Percentiles rank a stretch among this genome's conserved stretches.
Conservation (phyloP, 2,797 vertebrate genomes). For the Arrhamphus sclerolepis region DNA sequence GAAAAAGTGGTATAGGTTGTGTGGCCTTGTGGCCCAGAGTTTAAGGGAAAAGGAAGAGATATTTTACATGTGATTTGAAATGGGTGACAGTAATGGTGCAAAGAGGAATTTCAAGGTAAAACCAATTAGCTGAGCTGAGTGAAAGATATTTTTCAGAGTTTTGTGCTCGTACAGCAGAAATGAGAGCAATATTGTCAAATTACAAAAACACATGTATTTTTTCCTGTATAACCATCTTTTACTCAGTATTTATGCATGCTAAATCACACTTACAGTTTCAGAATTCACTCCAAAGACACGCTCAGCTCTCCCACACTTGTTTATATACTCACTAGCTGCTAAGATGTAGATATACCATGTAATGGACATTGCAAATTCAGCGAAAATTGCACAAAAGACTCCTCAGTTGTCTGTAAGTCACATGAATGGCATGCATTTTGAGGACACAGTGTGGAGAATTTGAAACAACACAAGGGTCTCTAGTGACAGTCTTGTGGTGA, state of each 20-base stretch:
- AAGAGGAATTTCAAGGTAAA: constrained; percentile 15
- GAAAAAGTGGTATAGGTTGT: constrained; percentile 17
- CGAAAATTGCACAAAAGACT: background rate
- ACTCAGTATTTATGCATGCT: background rate
- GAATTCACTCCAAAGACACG: background rate
- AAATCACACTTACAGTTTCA: background rate
- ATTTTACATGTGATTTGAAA: background rate
- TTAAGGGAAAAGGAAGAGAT: constrained; percentile 6
- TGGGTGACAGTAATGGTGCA: constrained; percentile 1
- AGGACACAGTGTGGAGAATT: constrained; percentile 28
- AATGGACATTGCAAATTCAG: background rate
- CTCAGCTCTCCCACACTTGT: background rate
- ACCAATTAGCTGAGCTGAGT: constrained; percentile 8
- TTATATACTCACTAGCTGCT: background rate
- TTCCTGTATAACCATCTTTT: too few relatives aligned
- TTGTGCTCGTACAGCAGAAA: background rate
- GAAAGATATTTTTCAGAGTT: background rate
- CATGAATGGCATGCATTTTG: constrained; percentile 23
- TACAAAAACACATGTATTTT: background rate
- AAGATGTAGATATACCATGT: background rate
- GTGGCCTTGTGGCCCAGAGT: constrained; percentile 22
- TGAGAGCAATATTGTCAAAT: background rate
- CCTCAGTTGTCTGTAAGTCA: constrained; percentile 17
- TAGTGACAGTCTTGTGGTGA: constrained; percentile 19
- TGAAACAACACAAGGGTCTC: constrained; percentile 1